phyloP scores from a whole-genome alignment of 2,113 vertebrate genomes.

The Stercorarius parasiticus region DNA sequence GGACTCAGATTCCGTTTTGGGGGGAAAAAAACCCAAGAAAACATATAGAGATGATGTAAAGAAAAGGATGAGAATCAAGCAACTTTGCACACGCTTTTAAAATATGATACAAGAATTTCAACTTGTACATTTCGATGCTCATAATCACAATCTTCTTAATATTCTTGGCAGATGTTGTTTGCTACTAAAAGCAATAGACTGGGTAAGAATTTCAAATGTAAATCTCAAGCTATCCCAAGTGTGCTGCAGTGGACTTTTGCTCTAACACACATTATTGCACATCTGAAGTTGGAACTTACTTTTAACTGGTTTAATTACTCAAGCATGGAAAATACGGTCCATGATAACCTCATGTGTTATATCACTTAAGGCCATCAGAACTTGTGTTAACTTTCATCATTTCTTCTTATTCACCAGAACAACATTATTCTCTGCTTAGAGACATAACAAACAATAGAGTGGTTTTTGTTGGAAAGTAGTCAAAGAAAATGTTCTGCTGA shows the following conservation, averaged over 20 bases:
- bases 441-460: neutral
- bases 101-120: neutral
- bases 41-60: neutral
- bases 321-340: neutral
- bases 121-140: neutral
- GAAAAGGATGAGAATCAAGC: neutral
- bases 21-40: fast-evolving
- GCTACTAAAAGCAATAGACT: neutral
- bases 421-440: neutral
- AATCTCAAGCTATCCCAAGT: neutral
- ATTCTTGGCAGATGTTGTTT: neutral
- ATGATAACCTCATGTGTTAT: neutral
- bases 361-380: neutral
- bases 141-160: neutral
- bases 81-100: neutral
- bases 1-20: neutral
- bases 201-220: neutral
- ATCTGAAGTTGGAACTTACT: neutral
- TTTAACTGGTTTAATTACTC: neutral
- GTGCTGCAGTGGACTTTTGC: neutral
- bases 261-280: neutral
- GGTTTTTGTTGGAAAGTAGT: neutral
- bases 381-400: neutral
- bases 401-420: neutral
- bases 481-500: neutral